Evolutionary conservation across 1,140 invertebrate genomes (phyloP).

Genomic region (Eciton burchellii): DNA sequence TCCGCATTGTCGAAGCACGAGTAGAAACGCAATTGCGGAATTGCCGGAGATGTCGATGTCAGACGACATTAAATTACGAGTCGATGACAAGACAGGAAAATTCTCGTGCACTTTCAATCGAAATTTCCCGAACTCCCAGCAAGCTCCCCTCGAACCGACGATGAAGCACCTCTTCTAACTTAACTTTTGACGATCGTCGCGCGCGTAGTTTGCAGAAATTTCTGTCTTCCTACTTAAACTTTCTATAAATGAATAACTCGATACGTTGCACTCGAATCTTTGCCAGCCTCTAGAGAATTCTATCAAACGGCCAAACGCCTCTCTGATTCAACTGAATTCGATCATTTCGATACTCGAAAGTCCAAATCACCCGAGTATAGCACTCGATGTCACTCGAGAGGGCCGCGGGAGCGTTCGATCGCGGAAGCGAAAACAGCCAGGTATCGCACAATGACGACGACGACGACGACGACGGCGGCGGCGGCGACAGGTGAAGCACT

Average conservation of each 20-base stretch:
- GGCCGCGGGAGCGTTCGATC: neutral
- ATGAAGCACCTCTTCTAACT: neutral
- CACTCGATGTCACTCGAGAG: slow-evolving; percentile 38
- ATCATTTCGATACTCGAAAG: slow-evolving; percentile 21
- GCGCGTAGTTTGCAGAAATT: neutral
- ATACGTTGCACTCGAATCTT: neutral
- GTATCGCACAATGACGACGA: neutral
- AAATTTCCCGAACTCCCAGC: neutral
- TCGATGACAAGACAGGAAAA: neutral
- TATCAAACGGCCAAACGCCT: neutral
- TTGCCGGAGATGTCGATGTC: neutral
- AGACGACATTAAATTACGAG: neutral
- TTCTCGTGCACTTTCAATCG: neutral
- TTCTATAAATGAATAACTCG: neutral
- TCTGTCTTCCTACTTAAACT: neutral
- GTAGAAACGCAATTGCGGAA: neutral
- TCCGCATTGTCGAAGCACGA: neutral
- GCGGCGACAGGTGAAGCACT: slow-evolving; percentile 21
- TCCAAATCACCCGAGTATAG: neutral
- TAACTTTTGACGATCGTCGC: neutral
- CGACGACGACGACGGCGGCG: neutral
- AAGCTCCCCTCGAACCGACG: neutral
- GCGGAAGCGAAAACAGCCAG: neutral
- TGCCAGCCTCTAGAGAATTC: neutral
- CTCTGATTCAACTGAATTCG: neutral